Evolutionary conservation across 2,113 vertebrate species (phyloP).

Genomic region (Leucopternis melanops): DNA sequence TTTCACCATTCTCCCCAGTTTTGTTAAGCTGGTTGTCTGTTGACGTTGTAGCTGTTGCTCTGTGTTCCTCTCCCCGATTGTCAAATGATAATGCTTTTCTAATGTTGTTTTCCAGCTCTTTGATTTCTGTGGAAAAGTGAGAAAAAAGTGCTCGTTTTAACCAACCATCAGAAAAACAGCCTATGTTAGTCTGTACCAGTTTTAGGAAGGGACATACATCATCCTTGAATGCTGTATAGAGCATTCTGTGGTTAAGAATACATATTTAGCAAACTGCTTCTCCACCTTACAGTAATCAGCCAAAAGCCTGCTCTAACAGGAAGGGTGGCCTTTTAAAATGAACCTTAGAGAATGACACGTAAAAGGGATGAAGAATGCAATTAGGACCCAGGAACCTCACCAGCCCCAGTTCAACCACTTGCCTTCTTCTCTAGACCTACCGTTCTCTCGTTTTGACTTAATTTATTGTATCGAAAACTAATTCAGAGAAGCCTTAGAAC

Average conservation of each 20-base stretch:
- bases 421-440: not conserved
- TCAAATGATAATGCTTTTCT: conserved; percentile 91
- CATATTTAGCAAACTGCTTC: conserved; percentile 1
- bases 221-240: not conserved
- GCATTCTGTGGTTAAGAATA: not conserved
- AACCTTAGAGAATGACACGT: not conserved
- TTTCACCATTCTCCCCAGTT: conserved; percentile 80
- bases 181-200: not conserved
- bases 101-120: conserved; percentile 91
- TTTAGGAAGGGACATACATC: not conserved
- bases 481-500: not conserved
- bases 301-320: not conserved
- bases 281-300: not conserved
- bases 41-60: conserved; percentile 75
- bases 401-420: too few relatives aligned
- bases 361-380: too few relatives aligned
- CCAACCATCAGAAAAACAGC: not conserved
- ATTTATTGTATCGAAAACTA: not conserved
- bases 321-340: conserved; percentile 27
- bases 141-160: not conserved
- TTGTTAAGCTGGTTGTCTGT: conserved; percentile 68
- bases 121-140: conserved; percentile 77
- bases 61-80: conserved; percentile 87
- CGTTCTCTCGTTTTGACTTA: not conserved
- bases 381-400: too few relatives aligned